Conservation (phyloP, 2,797 vertebrate genomes). For the Eleutherodactylus coqui region DNA sequence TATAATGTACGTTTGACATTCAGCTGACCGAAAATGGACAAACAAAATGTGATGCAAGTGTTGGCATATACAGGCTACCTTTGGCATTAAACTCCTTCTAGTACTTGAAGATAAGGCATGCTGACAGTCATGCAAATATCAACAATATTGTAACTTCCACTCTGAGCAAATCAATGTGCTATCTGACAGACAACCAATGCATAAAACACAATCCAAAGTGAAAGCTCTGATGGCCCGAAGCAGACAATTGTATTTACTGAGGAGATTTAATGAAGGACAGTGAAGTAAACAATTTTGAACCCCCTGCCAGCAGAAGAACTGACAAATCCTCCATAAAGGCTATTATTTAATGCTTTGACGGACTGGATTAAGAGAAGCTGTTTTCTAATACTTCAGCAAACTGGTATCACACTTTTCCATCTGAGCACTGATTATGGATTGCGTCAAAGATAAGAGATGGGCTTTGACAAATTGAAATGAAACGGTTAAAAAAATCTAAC, state of each 20-base stretch:
- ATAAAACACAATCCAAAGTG: slow-evolving; percentile 57
- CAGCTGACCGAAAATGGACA: neutral
- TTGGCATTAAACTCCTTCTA: slow-evolving; percentile 1
- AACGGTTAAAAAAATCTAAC: neutral
- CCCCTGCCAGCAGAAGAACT: slow-evolving; percentile 54
- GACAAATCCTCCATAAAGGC: slow-evolving; percentile 59
- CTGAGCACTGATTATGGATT: slow-evolving; percentile 43
- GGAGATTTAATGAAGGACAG: slow-evolving; percentile 60
- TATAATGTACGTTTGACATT: neutral
- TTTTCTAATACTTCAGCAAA: slow-evolving; percentile 55
- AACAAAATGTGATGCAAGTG: slow-evolving; percentile 16
- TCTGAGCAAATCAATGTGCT: slow-evolving; percentile 48
- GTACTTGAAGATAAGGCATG: slow-evolving; percentile 21
- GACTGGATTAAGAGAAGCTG: slow-evolving; percentile 57
- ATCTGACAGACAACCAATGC: slow-evolving; percentile 45
- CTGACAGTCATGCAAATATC: slow-evolving; percentile 48
- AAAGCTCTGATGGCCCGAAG: slow-evolving; percentile 56
- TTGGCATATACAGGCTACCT: slow-evolving; percentile 14
- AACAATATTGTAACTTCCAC: slow-evolving; percentile 44
- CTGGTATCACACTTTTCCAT: slow-evolving; percentile 48
- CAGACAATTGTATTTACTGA: slow-evolving; percentile 63
- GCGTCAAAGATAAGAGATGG: slow-evolving; percentile 10
- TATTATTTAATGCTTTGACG: slow-evolving; percentile 56
- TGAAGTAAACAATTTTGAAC: slow-evolving; percentile 57
- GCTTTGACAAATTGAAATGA: neutral